phyloP scores from a whole-genome alignment of 2,888 invertebrate species.

The Biston betularia region DNA sequence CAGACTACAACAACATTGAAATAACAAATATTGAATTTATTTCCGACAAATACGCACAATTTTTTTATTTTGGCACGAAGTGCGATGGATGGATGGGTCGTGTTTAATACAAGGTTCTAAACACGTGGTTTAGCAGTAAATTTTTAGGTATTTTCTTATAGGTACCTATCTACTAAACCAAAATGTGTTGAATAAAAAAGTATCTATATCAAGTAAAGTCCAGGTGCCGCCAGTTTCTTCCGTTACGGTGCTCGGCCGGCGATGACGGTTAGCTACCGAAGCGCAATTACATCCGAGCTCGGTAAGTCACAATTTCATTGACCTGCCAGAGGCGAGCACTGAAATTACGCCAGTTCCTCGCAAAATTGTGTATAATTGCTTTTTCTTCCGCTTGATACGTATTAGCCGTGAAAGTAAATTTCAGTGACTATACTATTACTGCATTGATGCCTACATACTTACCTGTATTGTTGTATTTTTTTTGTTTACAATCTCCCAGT shows the following conservation, averaged over 20 bases:
- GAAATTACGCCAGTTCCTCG: conserved; percentile 39
- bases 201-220: conserved; percentile 5
- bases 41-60: background rate
- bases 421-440: conserved; percentile 10
- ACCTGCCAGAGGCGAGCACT: conserved; percentile 31
- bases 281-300: conserved; percentile 37
- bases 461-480: background rate
- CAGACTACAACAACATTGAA: background rate
- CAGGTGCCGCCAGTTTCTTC: conserved; percentile 25
- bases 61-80: background rate
- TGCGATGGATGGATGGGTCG: too few species aligned
- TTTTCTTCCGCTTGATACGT: conserved; percentile 35
- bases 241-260: conserved; percentile 33
- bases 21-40: background rate
- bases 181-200: background rate
- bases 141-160: too few species aligned
- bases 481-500: background rate
- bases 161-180: background rate
- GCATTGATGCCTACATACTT: background rate
- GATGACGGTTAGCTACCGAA: conserved; percentile 36
- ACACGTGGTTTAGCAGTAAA: too few species aligned
- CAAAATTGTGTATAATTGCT: conserved; percentile 32
- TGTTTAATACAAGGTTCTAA: too few species aligned
- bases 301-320: conserved; percentile 38
- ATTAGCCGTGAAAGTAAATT: conserved; percentile 21